Conservation (phyloP, 64 coral and sea anemone species). For the Hydrozoanthus tunicans region DNA sequence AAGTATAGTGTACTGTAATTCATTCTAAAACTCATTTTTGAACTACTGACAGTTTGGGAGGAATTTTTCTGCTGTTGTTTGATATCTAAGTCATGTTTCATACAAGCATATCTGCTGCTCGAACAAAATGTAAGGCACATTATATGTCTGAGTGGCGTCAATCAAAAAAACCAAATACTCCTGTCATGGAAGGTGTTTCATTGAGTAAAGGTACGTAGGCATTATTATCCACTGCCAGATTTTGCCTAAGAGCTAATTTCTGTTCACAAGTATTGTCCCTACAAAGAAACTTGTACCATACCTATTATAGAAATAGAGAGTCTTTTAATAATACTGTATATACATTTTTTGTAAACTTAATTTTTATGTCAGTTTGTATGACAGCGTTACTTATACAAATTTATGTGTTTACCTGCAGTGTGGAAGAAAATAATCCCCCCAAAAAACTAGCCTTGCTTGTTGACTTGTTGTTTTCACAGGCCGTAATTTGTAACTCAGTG, state of each 20-base stretch:
- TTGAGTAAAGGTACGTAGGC: not conserved
- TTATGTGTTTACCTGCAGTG: no score
- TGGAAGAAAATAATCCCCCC: no score
- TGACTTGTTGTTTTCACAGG: no score
- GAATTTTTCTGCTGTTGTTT: not conserved
- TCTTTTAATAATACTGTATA: no score
- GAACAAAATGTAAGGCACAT: not conserved
- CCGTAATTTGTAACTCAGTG: no score
- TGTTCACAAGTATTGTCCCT: no score
- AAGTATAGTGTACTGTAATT: not conserved
- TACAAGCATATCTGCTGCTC: not conserved
- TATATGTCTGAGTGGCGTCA: not conserved
- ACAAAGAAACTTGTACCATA: not conserved
- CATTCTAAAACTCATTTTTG: not conserved
- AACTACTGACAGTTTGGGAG: not conserved
- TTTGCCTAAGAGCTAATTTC: not conserved
- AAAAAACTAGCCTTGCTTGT: no score
- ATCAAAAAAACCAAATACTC: not conserved
- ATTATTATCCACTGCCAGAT: not conserved
- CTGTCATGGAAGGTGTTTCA: not conserved
- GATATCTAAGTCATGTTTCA: constrained; percentile 9
- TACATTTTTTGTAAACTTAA: no score
- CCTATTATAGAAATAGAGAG: not conserved
- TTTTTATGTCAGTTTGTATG: no score
- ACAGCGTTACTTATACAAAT: no score